phyloP scores from a whole-genome alignment of 2,113 vertebrate species.

The Corapipo altera region DNA sequence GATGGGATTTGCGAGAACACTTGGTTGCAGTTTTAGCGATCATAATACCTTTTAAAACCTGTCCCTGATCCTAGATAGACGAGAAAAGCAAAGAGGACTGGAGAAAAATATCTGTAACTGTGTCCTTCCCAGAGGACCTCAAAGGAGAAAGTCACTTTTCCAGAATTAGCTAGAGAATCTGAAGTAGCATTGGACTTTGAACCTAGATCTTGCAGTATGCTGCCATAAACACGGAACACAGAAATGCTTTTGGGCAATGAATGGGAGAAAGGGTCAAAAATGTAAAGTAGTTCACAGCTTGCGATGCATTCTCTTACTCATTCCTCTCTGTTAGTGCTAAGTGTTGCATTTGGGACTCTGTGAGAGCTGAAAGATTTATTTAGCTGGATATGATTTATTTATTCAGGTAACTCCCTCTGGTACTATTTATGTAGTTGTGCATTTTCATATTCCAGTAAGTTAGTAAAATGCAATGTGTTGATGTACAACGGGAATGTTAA shows the following conservation, averaged over 20 bases:
- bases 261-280: background rate
- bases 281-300: background rate
- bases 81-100: background rate
- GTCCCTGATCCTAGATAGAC: background rate
- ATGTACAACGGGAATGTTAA: background rate
- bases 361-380: conserved; percentile 25
- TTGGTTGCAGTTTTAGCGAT: background rate
- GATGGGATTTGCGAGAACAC: background rate
- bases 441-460: conserved; percentile 10
- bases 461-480: background rate
- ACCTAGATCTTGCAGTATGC: background rate
- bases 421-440: background rate
- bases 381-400: background rate
- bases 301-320: background rate
- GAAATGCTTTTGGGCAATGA: background rate
- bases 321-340: background rate
- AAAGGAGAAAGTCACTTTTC: background rate
- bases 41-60: background rate
- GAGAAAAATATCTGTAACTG: background rate
- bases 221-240: background rate
- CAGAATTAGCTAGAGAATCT: background rate
- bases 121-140: background rate
- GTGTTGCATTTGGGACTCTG: background rate
- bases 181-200: background rate
- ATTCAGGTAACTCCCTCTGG: conserved; percentile 21